These are phyloP conservation scores for Ageneiosus marmoratus DNA, from an alignment of 2,113 vertebrate species.

Conservation along the genomic window DNA sequence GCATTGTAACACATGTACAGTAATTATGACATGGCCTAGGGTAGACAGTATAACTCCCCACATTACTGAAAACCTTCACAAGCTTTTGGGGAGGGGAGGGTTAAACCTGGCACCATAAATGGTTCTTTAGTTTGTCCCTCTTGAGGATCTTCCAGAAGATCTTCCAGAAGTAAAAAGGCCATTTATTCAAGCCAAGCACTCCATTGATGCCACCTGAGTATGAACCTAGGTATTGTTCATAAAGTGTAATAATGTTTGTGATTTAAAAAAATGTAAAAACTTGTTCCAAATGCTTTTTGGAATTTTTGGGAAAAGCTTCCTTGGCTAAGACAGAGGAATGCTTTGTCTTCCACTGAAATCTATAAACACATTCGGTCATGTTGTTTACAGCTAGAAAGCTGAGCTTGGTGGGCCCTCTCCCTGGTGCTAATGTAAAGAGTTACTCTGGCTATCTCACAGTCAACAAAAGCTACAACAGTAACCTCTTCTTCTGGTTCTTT, in stretches of 20 bases:
- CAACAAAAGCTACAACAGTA: slow-evolving; percentile 83
- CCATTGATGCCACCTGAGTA: neutral
- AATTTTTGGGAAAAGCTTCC: neutral
- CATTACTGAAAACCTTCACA: neutral
- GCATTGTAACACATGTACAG: neutral
- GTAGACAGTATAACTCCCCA: neutral
- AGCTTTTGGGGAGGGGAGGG: neutral
- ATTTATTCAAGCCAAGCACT: neutral
- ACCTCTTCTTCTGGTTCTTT: slow-evolving; percentile 87
- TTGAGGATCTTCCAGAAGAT: neutral
- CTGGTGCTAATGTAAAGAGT: slow-evolving; percentile 74
- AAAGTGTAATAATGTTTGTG: neutral
- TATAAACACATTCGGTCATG: neutral
- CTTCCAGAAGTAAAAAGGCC: neutral
- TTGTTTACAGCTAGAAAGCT: slow-evolving; percentile 68
- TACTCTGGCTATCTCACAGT: slow-evolving; percentile 80
- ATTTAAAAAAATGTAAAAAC: neutral
- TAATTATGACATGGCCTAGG: neutral
- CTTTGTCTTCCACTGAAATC: neutral
- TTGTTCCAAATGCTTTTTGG: neutral
- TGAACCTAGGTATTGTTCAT: neutral
- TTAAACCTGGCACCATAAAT: neutral
- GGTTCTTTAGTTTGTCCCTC: neutral
- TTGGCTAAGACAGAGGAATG: too few relatives aligned
- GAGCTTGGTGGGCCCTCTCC: slow-evolving; percentile 74